A percentile compares a stretch with the other conserved stretches of the same genome.
Evolutionary conservation across 1,140 invertebrate species (phyloP).

Genomic region (Microplitis demolitor): DNA sequence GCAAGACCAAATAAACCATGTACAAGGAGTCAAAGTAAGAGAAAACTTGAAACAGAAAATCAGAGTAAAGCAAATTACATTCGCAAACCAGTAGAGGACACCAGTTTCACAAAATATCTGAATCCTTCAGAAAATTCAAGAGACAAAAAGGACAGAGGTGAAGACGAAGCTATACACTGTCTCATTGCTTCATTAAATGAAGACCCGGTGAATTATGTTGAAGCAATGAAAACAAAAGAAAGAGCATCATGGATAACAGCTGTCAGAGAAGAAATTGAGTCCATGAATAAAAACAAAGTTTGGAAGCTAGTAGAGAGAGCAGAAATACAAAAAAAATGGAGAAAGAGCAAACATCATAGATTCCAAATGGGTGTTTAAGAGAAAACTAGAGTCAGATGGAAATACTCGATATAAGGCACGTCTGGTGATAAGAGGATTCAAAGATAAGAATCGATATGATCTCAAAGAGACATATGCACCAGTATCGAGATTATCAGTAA

Average conservation of each 20-base stretch:
- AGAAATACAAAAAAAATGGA: background rate
- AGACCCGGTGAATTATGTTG: background rate
- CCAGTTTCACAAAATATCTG: too few species aligned
- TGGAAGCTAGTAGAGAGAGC: background rate
- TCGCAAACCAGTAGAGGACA: too few species aligned
- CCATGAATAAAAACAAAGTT: slow-evolving; percentile 3
- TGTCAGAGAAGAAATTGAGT: background rate
- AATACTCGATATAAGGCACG: too few species aligned
- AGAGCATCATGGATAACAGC: background rate
- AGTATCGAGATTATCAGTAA: slow-evolving; percentile 17
- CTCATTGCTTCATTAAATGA: background rate
- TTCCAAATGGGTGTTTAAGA: background rate
- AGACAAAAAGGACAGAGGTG: background rate
- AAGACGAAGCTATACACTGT: background rate
- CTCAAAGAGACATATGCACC: slow-evolving; percentile 23
- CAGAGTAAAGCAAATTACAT: too few species aligned
- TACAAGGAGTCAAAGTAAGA: too few species aligned
- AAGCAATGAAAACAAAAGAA: background rate
- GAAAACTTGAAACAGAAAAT: too few species aligned
- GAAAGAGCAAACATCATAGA: background rate
- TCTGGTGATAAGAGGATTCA: slow-evolving; percentile 10
- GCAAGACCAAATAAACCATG: too few species aligned
- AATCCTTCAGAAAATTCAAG: too few species aligned
- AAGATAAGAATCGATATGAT: slow-evolving; percentile 12
- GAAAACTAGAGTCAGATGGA: background rate